phyloP scores from a whole-genome alignment of 2,888 invertebrate species.

The Drosophila borealis region DNA sequence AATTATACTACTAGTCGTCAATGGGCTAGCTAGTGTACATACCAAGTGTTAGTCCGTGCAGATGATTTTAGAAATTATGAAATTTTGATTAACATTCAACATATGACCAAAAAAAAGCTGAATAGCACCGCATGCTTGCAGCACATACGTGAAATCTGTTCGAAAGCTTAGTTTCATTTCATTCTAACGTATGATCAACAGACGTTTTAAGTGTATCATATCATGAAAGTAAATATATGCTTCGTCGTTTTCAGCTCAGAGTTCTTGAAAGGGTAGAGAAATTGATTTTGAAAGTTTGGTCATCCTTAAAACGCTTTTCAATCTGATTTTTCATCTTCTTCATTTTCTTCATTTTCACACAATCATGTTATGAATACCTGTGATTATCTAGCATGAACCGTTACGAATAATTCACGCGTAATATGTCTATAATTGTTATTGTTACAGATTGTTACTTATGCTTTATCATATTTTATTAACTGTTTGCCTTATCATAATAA shows the following conservation, averaged over 20 bases:
- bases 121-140: neutral
- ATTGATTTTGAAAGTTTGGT: neutral
- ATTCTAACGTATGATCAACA: neutral
- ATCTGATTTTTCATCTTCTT: neutral
- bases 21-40: constrained; percentile 48
- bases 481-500: constrained; percentile 42
- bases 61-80: constrained; percentile 5
- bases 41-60: constrained; percentile 27
- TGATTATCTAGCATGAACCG: neutral
- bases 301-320: neutral
- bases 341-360: too few relatives aligned
- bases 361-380: too few relatives aligned
- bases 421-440: constrained; percentile 39
- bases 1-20: constrained; percentile 38
- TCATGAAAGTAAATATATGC: too few relatives aligned
- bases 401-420: constrained; percentile 1
- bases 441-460: constrained; percentile 30
- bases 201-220: neutral
- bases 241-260: too few relatives aligned
- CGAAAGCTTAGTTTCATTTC: neutral
- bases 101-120: too few relatives aligned
- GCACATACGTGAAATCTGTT: neutral
- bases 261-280: neutral
- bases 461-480: constrained; percentile 10
- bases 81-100: neutral